Evolutionary conservation across 2,113 vertebrate genomes (phyloP).

Genomic region (Zosterops lateralis): DNA sequence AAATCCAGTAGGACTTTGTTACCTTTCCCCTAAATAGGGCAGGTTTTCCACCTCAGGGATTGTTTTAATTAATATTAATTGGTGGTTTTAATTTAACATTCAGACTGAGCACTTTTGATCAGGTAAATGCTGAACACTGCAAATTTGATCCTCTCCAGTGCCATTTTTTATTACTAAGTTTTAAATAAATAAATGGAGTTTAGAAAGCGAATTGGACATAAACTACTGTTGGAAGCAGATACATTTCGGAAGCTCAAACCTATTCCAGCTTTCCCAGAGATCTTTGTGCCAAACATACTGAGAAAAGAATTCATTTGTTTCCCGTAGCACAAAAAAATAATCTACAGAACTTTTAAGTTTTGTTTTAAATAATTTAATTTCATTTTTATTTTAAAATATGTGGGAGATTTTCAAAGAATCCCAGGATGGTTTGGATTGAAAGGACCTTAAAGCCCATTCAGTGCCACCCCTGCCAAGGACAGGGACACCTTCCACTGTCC

Average conservation of each 20-base stretch:
- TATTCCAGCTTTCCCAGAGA: not conserved
- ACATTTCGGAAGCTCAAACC: not conserved
- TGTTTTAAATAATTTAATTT: not conserved
- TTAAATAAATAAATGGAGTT: not conserved
- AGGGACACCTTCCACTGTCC: not conserved
- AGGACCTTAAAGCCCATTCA: rapidly evolving
- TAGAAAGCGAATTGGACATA: not conserved
- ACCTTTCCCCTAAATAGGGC: not conserved
- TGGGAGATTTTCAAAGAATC: not conserved
- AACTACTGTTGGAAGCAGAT: not conserved
- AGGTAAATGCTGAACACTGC: not conserved
- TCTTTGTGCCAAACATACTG: not conserved
- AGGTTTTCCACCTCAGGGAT: not conserved
- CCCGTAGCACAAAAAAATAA: rapidly evolving
- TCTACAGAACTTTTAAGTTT: not conserved
- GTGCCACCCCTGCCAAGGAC: rapidly evolving
- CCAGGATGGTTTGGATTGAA: not conserved
- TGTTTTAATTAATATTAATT: not conserved
- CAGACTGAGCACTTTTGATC: not conserved
- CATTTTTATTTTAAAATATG: not conserved
- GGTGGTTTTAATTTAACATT: not conserved
- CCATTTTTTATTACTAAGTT: not conserved
- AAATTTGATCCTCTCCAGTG: not conserved
- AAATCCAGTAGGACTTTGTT: not conserved
- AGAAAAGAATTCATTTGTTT: not conserved